These are phyloP conservation scores for Gasterosteus aculeatus DNA, from an alignment of 2,113 vertebrate genomes.

Conservation along the genomic window DNA sequence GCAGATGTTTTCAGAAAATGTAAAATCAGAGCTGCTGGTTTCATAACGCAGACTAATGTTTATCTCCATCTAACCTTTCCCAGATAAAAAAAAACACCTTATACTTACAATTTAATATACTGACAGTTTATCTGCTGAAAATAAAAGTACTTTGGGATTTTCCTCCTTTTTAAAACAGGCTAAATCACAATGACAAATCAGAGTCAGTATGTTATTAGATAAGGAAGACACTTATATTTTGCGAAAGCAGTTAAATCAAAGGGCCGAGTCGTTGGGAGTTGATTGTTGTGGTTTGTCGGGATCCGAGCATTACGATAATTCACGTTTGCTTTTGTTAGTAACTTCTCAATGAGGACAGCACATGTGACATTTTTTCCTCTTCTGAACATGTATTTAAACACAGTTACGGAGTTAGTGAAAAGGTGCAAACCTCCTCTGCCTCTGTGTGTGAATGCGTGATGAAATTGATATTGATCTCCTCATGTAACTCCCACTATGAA, in stretches of 20 bases:
- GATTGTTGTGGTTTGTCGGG: background rate
- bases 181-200: background rate
- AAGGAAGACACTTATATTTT: background rate
- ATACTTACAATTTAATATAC: background rate
- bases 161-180: background rate
- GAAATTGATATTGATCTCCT: conserved; percentile 28
- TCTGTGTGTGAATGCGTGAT: conserved; percentile 1
- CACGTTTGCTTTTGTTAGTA: background rate
- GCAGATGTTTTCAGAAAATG: background rate
- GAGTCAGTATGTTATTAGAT: background rate
- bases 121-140: background rate
- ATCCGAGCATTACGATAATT: too few species aligned
- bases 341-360: background rate
- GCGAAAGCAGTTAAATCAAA: background rate
- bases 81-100: background rate
- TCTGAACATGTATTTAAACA: background rate
- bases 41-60: background rate
- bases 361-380: background rate
- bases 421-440: background rate
- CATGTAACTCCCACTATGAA: conserved; percentile 13
- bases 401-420: background rate
- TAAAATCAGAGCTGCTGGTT: background rate
- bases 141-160: background rate
- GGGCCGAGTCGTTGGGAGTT: background rate
- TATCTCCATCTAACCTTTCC: background rate